Evolutionary conservation across 2,797 vertebrate species (phyloP).

Genomic region (Psittacula echo): DNA sequence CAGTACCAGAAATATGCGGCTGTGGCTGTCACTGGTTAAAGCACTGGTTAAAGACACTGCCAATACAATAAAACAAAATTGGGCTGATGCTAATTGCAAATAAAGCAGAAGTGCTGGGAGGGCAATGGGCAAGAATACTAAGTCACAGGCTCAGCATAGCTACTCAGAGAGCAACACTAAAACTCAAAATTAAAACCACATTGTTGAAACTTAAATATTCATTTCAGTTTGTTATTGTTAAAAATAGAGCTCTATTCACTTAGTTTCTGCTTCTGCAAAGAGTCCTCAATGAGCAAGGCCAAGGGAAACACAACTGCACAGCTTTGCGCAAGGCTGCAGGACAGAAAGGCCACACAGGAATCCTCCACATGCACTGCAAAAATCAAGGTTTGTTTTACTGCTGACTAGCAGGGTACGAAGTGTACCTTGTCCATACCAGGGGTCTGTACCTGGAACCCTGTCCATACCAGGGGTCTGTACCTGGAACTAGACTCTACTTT

Average conservation of each 20-base stretch:
- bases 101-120: background rate
- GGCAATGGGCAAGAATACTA: background rate
- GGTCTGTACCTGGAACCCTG: background rate
- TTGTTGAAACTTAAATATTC: background rate
- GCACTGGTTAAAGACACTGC: background rate
- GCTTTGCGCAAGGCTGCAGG: accelerated
- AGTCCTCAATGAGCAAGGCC: background rate
- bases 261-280: background rate
- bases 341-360: background rate
- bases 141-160: background rate
- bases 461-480: background rate
- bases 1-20: background rate
- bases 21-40: background rate
- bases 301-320: background rate
- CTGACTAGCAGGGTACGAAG: accelerated
- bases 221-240: background rate
- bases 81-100: background rate
- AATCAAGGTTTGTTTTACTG: background rate
- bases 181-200: background rate
- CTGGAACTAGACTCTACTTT: background rate
- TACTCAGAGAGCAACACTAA: background rate
- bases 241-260: accelerated
- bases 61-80: background rate
- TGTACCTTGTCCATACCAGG: background rate
- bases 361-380: background rate